Evolutionary conservation across 2,888 invertebrate species (phyloP), one percentile per base, ranked within the genome.

Genomic region (Morpho helenor): DNA sequence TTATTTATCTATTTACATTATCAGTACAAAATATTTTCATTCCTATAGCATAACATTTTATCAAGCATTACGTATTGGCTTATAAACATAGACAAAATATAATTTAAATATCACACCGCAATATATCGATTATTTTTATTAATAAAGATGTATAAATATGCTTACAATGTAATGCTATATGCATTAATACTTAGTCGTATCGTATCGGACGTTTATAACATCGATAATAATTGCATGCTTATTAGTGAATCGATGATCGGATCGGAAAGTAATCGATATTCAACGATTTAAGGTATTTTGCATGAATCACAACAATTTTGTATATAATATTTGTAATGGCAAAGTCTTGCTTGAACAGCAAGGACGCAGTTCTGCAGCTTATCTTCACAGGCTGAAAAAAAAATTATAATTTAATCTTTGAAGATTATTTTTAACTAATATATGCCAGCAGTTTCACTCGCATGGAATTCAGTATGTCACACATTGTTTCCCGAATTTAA

Each of bases 261-360:
- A 44, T 47, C 47, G 39, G 3, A 46, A 39, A 46, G 23, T n/a
- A 46, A 43, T 9, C 23, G 22, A 31, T 50, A 43, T 41, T 7
- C 42, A 41, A 31, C 31, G 31, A 8, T 44, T n/a, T 46, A 62
- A 42, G 40, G 46, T 10, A 59, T 44, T 52, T 60, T 73, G 73
- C 95, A 95, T n/a, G 95, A 94, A 52, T 91, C 92, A 77, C 98
- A 98, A 80, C 98, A 98, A 67, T 95, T 95, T 66, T 93, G 92
- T 56, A 93, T 93, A 85, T 98, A 98, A 84, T 96, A 97, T 66
- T 94, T 94, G 77, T 96, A 96, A 71, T 94, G 94, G 79, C 98
- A 98, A 3, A 98, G 92, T 49, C 96, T 92, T 6, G 96, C 96
- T 80, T 97, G 96, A 3, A 96, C 95, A 0, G 96, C 97, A 69